Base-by-base conservation (phyloP, 35 echinoderm and acorn worm species). In the Anneissia japonica region DNA sequence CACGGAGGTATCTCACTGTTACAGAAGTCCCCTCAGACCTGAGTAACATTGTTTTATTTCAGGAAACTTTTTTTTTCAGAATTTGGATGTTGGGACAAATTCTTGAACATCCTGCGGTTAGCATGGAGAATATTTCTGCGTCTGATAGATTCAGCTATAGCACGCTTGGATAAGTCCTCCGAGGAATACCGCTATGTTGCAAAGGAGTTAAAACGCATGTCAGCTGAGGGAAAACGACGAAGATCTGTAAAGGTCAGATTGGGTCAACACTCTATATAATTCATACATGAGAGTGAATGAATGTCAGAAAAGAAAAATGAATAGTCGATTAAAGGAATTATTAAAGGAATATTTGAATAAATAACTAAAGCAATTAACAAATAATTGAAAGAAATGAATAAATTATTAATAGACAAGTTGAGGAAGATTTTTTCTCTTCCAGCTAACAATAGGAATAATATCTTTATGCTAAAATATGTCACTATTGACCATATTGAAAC, bases 121-220 rank as follows among this genome's bases (percentile, higher is more conserved):
- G 73, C 84, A 0, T 99, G 90, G 89, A 86, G 86, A 6, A 91
- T 99, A 32, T 84, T 94, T 30, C 82, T 99, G 79, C 84, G 96
- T 21, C 30, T 85, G 0, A 37, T 99, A 17, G 96, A 99, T 73
- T 83, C 86, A 0, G 26, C 89, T 34, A 91, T 94, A 16, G 37
- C 79, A 6, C 91, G 85, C 81, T 82, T 99, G 74, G 89, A 94
- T 79, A 80, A 82, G 26, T 82, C 91, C 38, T 99, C 96, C 4
- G 89, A 91, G 86, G 92, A 99, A 45, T 99, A 99, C 72, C 89
- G 96, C 43, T 94, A 94, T 38, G 96, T 99, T 39, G 92, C 90
- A 34, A 88, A 83, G 30, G 91, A 99, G 37, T 84, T 99, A 39
- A 73, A 83, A 39, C 91, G 89, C 38, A 36, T 94, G 28, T 91